Evolutionary conservation across 1,140 invertebrate genomes (phyloP).

Genomic region (Trichonephila clavipes): DNA sequence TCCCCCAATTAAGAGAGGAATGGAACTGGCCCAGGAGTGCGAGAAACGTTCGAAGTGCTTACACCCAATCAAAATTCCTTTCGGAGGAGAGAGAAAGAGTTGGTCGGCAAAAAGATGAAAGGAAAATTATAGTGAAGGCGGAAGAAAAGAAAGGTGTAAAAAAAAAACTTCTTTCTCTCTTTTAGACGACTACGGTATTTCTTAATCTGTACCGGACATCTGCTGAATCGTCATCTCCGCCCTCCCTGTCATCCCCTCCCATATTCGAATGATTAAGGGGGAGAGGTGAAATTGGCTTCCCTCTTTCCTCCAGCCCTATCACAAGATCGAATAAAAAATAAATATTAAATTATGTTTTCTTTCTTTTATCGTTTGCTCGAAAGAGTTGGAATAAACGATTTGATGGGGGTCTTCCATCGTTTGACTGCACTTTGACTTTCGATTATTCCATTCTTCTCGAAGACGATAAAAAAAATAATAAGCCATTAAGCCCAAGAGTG

Average conservation of each 20-base stretch:
- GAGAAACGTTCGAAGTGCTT: background rate
- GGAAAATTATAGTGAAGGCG: background rate
- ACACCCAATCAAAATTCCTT: constrained; percentile 14
- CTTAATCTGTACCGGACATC: constrained; percentile 44
- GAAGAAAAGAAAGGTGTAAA: background rate
- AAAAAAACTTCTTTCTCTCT: background rate
- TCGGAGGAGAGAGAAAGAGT: background rate
- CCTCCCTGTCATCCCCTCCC: background rate
- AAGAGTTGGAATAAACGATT: background rate
- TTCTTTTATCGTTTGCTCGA: constrained; percentile 3
- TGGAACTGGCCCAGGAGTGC: background rate
- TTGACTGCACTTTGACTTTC: background rate
- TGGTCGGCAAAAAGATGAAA: background rate
- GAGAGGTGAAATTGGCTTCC: background rate
- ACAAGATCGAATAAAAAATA: background rate
- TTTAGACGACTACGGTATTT: constrained; percentile 16
- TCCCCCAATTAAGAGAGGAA: background rate
- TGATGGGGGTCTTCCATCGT: background rate
- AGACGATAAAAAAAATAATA: background rate
- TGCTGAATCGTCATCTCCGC: constrained; percentile 15
- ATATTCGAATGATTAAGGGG: background rate
- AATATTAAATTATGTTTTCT: constrained; percentile 6
- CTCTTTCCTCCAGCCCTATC: background rate
- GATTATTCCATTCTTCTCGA: background rate
- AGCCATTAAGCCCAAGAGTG: too few species aligned